Conservation (phyloP, 2,113 vertebrate genomes). For the Ciconia stormi region DNA sequence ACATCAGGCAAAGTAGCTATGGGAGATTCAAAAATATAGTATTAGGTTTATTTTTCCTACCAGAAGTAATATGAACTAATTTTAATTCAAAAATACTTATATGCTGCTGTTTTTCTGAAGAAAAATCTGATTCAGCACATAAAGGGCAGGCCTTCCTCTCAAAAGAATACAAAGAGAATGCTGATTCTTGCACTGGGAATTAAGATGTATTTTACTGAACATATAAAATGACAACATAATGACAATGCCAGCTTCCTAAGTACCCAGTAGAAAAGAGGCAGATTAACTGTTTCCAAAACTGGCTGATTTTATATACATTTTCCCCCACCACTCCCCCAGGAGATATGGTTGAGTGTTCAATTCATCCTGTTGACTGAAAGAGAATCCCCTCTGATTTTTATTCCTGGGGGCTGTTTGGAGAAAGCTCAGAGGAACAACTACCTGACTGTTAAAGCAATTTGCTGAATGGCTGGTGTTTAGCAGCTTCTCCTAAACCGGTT, state of each 20-base stretch:
- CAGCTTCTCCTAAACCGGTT: not conserved
- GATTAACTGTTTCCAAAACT: not conserved
- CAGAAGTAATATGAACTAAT: not conserved
- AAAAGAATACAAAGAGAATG: not conserved
- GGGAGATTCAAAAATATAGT: not conserved
- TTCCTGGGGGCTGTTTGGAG: not conserved
- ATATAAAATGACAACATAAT: conserved; percentile 37
- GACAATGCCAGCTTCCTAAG: conserved; percentile 22
- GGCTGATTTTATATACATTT: not conserved
- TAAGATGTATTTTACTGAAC: conserved; percentile 15
- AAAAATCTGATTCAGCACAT: not conserved
- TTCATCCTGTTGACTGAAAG: not conserved
- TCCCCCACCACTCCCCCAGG: not conserved
- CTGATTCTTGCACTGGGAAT: not conserved
- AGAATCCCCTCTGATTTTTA: not conserved
- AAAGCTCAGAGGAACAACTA: not conserved
- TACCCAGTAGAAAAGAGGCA: not conserved
- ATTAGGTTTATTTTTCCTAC: not conserved
- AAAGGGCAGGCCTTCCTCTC: not conserved
- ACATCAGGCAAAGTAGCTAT: not conserved
- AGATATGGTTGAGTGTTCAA: not conserved
- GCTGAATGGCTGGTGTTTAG: not conserved
- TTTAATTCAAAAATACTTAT: not conserved
- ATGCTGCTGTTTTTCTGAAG: not conserved
- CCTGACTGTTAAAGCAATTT: conserved; percentile 11